phyloP scores from a whole-genome alignment of 2,113 vertebrate genomes.

The Nibea coibor region DNA sequence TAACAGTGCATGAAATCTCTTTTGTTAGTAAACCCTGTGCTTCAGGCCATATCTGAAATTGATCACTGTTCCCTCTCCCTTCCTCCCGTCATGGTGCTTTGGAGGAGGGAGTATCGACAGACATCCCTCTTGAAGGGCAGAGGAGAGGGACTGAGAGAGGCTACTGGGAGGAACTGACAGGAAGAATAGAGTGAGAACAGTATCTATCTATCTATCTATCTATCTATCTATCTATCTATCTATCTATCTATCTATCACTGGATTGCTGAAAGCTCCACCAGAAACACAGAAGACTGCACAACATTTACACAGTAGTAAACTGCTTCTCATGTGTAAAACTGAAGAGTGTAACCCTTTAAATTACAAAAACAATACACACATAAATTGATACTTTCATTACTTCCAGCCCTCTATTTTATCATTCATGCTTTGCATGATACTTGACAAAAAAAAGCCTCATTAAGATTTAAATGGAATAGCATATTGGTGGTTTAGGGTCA shows the following conservation, averaged over 20 bases:
- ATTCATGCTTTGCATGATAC: background rate
- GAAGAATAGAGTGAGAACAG: constrained; percentile 8
- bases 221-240: background rate
- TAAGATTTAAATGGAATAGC: constrained; percentile 8
- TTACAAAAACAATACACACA: background rate
- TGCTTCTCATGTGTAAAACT: background rate
- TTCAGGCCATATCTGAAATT: constrained; percentile 81
- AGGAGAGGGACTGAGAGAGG: constrained; percentile 44
- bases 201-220: background rate
- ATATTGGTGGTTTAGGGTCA: background rate
- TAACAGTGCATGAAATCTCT: constrained; percentile 84
- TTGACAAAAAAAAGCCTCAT: background rate
- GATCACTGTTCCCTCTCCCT: constrained; percentile 71
- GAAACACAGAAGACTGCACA: background rate
- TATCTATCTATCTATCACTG: no score
- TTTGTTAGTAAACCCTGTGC: constrained; percentile 82
- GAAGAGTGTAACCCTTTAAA: background rate
- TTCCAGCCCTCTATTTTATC: background rate
- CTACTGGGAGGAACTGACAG: constrained; percentile 36
- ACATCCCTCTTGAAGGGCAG: constrained; percentile 54
- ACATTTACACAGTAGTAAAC: background rate
- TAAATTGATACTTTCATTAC: background rate
- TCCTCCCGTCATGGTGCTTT: constrained; percentile 59
- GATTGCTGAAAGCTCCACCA: background rate
- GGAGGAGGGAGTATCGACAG: constrained; percentile 71